phyloP scores from a whole-genome alignment of 2,888 invertebrate genomes.

The Seira sanloemensis region DNA sequence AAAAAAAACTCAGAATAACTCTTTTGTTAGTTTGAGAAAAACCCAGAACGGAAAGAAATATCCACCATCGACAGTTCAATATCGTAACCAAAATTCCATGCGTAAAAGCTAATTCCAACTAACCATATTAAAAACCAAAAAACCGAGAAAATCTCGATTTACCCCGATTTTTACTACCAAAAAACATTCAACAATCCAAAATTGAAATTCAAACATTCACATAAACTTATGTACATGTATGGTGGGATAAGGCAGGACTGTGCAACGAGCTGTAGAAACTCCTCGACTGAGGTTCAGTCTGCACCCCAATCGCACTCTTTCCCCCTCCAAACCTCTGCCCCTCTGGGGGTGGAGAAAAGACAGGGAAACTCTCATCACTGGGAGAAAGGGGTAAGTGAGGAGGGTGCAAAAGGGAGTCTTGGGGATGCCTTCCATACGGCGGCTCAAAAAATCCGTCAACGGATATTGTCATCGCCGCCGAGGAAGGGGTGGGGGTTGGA shows the following conservation, averaged over 20 bases:
- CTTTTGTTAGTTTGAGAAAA: too few relatives aligned
- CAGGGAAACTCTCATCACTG: conserved; percentile 84
- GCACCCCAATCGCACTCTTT: conserved; percentile 77
- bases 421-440: conserved; percentile 61
- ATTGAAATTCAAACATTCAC: conserved; percentile 1
- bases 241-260: conserved; percentile 89
- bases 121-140: too few relatives aligned
- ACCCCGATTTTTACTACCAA: too few relatives aligned
- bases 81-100: too few relatives aligned
- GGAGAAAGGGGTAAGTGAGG: conserved; percentile 79
- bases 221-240: conserved; percentile 84
- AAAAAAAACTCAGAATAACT: too few relatives aligned
- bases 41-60: too few relatives aligned
- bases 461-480: conserved; percentile 89
- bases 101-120: too few relatives aligned
- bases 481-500: conserved; percentile 84
- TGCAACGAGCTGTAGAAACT: conserved; percentile 78
- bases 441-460: conserved; percentile 90
- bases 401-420: conserved; percentile 81
- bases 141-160: too few relatives aligned
- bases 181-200: conserved; percentile 16
- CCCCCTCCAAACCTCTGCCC: conserved; percentile 71
- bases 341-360: conserved; percentile 88
- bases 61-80: too few relatives aligned
- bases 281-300: conserved; percentile 78